A percentile compares a stretch with the other conserved stretches of the same genome.
Evolutionary conservation across 2,113 vertebrate genomes (phyloP).

Genomic region (Blennius ocellaris): DNA sequence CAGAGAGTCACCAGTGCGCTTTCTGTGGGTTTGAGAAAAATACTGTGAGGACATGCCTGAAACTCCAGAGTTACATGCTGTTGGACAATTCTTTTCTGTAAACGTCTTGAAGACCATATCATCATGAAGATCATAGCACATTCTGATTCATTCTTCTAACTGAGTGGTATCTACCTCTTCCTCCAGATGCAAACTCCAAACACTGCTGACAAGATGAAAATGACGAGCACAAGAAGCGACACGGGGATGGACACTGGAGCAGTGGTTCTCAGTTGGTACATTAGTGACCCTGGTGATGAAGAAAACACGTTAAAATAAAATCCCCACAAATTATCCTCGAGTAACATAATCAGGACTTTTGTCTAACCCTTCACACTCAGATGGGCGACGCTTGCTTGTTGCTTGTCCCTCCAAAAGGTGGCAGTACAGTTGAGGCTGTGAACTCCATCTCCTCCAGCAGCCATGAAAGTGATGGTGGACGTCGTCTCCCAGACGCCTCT

Average conservation of each 20-base stretch:
- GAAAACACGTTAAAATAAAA: conserved; percentile 8
- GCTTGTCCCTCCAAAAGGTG: conserved; percentile 58
- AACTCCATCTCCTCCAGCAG: conserved; percentile 52
- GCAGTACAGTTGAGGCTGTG: conserved; percentile 57
- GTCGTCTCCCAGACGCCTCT: conserved; percentile 63
- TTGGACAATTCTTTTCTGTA: neutral
- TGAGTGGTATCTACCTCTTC: conserved; percentile 38
- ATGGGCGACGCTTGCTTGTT: conserved; percentile 29
- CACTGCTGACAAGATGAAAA: conserved; percentile 37
- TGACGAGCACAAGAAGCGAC: conserved; percentile 8
- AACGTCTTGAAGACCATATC: neutral
- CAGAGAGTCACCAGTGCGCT: neutral
- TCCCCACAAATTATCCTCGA: neutral
- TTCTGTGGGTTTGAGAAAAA: conserved; percentile 15
- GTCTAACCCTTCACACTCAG: conserved; percentile 64
- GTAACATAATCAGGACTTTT: neutral
- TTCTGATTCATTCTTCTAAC: neutral
- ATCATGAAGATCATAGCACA: neutral
- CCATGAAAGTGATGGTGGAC: conserved; percentile 63
- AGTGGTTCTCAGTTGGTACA: conserved; percentile 30
- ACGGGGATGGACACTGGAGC: conserved; percentile 28
- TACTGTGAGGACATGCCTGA: neutral
- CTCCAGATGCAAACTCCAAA: conserved; percentile 43
- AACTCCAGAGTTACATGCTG: neutral
- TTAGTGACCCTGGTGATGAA: conserved; percentile 43